Conservation (phyloP, 1,140 invertebrate species). For the Ceratina japonica region DNA sequence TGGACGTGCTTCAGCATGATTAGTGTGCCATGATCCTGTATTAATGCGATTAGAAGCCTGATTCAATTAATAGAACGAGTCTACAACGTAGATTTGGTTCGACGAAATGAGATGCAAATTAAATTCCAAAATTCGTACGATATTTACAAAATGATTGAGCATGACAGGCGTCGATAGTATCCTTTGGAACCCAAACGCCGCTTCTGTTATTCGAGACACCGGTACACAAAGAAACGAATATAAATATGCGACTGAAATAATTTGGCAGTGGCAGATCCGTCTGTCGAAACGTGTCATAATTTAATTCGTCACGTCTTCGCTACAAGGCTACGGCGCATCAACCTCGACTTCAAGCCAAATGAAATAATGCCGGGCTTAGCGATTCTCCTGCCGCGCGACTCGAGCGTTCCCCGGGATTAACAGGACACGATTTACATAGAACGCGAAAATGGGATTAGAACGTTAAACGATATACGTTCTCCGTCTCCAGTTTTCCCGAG, state of each 20-base stretch:
- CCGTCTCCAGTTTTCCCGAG: too few relatives aligned
- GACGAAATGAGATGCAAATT: too few relatives aligned
- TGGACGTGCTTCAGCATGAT: too few relatives aligned
- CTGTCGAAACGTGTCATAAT: conserved; percentile 21
- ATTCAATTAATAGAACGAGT: neutral
- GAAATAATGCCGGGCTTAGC: neutral
- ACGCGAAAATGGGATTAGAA: neutral
- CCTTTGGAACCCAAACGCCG: too few relatives aligned
- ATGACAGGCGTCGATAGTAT: too few relatives aligned
- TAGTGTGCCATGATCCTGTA: neutral
- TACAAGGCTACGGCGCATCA: conserved; percentile 11
- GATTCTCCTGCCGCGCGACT: neutral
- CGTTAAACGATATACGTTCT: neutral
- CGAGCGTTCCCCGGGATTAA: neutral
- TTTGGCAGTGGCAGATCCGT: conserved; percentile 17
- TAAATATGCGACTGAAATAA: neutral
- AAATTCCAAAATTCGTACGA: too few relatives aligned
- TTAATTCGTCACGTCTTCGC: neutral
- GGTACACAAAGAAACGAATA: neutral
- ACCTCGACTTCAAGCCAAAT: conserved; percentile 1
- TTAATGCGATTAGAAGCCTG: neutral
- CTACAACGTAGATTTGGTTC: neutral
- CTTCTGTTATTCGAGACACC: too few relatives aligned
- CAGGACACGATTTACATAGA: neutral
- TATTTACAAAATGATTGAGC: too few relatives aligned